Base-by-base conservation (phyloP, 2,888 invertebrate species). In the Myopa tessellatipennis region DNA sequence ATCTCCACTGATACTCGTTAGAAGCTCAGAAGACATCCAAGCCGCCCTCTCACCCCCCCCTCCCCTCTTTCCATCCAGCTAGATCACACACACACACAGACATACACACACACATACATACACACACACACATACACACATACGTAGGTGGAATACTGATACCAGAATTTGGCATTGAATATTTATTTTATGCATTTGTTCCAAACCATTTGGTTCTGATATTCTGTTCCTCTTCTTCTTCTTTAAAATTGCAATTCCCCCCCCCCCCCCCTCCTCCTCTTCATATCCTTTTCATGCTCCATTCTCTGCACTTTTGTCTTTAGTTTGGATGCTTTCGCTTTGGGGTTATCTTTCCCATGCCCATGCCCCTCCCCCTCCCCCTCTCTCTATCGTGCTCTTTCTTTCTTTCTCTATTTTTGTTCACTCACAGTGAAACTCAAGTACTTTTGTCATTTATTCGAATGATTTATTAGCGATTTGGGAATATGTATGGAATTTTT, bases 391-490 rank as follows among this genome's bases (percentile, higher is more conserved):
- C 45, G 45, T 10, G 10, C 45, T 45, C 45, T 45, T 45, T 73
- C 18, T 26, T 12, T 26, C 26, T 26, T 26, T 26, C 26, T 26
- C 26, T 26, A 26, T 26, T 2, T 26, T 26, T 26, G 26, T 26
- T 26, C 26, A 26, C 26, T 26, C 26, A 26, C 26, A 73, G 4
- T 61, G 73, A 45, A 65, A 63, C 63, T 65, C 34, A 36, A 73
- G 74, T 18, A 65, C 55, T 74, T 73, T 74, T 52, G 74, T 65
- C 74, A 50, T 65, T 65, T 65, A 63, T 74, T 65, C 65, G 65
- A 74, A 74, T 74, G 74, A 74, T 74, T 74, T 74, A 74, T 74
- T 74, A 74, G 65, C 65, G 74, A 65, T 74, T 74, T 63, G 74
- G 74, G 74, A 74, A 65, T 63, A 55, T 45, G 18, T 61, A 12